Evolutionary conservation across 2,113 vertebrate species (phyloP).

Genomic region (Xerus inauris): DNA sequence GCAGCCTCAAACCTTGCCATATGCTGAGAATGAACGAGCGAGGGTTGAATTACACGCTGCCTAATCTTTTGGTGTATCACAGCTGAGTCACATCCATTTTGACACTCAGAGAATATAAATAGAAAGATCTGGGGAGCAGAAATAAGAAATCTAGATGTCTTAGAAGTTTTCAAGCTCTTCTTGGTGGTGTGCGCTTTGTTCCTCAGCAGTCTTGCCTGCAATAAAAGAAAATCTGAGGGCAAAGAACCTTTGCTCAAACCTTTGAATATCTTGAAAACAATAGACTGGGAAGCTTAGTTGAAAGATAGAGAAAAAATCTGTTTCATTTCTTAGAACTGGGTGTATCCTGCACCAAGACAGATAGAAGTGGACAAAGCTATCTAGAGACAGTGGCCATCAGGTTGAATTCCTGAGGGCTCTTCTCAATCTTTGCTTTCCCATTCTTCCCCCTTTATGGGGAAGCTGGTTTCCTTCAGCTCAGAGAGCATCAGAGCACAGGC

Average conservation of each 20-base stretch:
- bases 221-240: not conserved
- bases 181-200: not conserved
- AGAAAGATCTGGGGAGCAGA: slow-evolving; percentile 56
- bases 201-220: not conserved
- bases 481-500: not conserved
- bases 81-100: slow-evolving; percentile 71
- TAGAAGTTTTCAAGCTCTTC: slow-evolving; percentile 8
- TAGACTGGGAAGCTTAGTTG: not conserved
- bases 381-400: not conserved
- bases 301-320: not conserved
- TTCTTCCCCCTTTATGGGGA: not conserved
- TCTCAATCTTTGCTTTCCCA: not conserved
- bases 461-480: not conserved
- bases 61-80: slow-evolving; percentile 41
- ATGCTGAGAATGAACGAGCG: not conserved
- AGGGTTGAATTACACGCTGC: not conserved
- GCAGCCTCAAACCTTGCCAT: slow-evolving; percentile 65
- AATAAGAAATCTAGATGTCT: not conserved
- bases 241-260: not conserved
- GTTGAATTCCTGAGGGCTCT: not conserved
- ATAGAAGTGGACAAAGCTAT: not conserved
- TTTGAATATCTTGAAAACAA: not conserved
- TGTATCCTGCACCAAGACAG: not conserved
- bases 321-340: not conserved
- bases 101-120: slow-evolving; percentile 66